Percentiles rank a stretch among this genome's conserved stretches.
phyloP scores from a whole-genome alignment of 2,113 vertebrate species.

The Leuciscus idus region DNA sequence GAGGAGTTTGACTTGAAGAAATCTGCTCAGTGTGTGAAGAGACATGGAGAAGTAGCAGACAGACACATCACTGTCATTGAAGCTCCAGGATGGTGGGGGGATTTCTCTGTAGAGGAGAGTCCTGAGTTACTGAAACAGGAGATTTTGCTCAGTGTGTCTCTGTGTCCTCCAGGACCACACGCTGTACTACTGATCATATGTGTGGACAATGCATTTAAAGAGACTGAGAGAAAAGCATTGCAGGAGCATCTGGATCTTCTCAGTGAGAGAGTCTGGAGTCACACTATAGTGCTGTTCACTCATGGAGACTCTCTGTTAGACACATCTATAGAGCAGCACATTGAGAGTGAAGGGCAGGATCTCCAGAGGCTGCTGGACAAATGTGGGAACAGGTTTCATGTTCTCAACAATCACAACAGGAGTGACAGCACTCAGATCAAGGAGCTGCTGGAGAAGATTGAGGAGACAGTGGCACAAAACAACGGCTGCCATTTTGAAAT shows the following conservation, averaged over 20 bases:
- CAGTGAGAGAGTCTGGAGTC: not conserved
- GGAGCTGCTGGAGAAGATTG: too few relatives aligned
- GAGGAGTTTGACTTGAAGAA: not conserved
- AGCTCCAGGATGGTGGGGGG: constrained; percentile 5
- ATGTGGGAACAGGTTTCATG: constrained; percentile 9
- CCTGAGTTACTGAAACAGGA: not conserved
- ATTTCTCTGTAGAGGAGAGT: not conserved
- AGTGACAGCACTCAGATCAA: not conserved
- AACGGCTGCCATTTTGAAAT: too few relatives aligned
- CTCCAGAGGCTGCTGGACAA: not conserved
- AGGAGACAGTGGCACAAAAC: too few relatives aligned
- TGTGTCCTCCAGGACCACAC: constrained; percentile 4
- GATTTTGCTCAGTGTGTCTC: constrained; percentile 6
- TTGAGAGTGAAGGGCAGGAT: not conserved
- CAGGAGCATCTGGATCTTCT: not conserved
- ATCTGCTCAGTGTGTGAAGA: constrained; percentile 21
- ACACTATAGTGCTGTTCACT: constrained; percentile 8
- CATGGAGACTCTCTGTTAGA: not conserved
- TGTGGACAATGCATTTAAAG: not conserved
- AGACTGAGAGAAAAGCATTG: not conserved
- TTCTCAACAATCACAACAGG: not conserved
- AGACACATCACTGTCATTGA: constrained; percentile 6
- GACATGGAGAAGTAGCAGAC: constrained; percentile 12
- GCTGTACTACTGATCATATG: not conserved
- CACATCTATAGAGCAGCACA: constrained; percentile 13